Evolutionary conservation across 1,140 invertebrate genomes (phyloP).

Genomic region (Drosophila funebris): DNA sequence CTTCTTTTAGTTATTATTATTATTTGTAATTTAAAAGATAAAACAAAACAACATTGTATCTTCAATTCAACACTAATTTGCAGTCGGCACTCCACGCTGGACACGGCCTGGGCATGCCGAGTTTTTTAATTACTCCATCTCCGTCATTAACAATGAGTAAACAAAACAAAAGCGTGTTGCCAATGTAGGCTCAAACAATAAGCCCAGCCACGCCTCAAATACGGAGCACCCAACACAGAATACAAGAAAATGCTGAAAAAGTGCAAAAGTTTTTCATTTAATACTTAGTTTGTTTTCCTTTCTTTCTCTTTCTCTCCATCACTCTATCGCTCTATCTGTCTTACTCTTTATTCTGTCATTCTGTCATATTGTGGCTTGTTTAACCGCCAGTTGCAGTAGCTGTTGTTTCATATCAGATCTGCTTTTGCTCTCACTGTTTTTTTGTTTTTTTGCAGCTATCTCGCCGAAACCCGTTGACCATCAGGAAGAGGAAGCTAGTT

Average conservation of each 20-base stretch:
- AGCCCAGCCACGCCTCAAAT: slow-evolving; percentile 13
- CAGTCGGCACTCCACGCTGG: not conserved
- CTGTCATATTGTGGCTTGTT: slow-evolving; percentile 1
- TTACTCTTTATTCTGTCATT: no score
- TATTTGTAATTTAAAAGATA: not conserved
- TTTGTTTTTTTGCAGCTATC: slow-evolving; percentile 60
- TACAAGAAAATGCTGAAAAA: slow-evolving; percentile 25
- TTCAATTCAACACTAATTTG: slow-evolving; percentile 6
- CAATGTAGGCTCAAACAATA: slow-evolving; percentile 38
- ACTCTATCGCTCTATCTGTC: no score
- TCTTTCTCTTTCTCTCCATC: slow-evolving; percentile 11
- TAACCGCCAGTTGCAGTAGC: not conserved
- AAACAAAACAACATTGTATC: not conserved
- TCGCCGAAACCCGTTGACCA: slow-evolving; percentile 82
- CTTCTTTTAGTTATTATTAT: not conserved
- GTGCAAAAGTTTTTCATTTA: slow-evolving; percentile 31
- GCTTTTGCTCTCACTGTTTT: not conserved
- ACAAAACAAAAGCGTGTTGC: slow-evolving; percentile 35
- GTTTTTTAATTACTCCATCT: slow-evolving; percentile 20
- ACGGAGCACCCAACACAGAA: not conserved
- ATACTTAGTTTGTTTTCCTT: not conserved
- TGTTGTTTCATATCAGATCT: slow-evolving; percentile 13
- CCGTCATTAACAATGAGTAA: slow-evolving; percentile 28
- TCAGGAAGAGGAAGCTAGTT: slow-evolving; percentile 85
- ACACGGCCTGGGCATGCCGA: no score